Evolutionary conservation across 2,888 invertebrate species (phyloP), one percentile per base, ranked within the genome.

Genomic region (Pseudoips prasinana): DNA sequence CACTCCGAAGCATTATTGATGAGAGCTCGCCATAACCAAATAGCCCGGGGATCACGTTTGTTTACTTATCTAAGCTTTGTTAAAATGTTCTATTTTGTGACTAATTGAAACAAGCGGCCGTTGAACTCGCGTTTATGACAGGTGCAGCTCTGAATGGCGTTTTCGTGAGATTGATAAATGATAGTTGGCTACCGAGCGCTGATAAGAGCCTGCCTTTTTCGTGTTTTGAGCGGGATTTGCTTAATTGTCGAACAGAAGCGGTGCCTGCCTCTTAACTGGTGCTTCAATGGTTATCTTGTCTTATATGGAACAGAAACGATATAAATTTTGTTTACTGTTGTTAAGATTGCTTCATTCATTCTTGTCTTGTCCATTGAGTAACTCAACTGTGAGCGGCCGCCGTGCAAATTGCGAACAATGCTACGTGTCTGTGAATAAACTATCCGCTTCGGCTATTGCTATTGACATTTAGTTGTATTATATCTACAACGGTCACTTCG

Each of bases 181-280:
- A 88, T 86, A 73, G 68, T 61, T 42, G 64, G 79, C 82, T 81
- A 78, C 81, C 57, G 79, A 65, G 62, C 37, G 36, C 51, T 49
- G 86, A 85, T 85, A 85, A 78, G 72, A 64, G 55, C 63, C 51
- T 55, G 52, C 60, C 59, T 63, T 58, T 62, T 57, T 48, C 64
- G 61, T 70, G 70, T 57, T 61, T 51, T 40, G 63, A 60, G 54
- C 63, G 51, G 55, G 58, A 55, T 62, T 61, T 73, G 66, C 72
- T 75, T 84, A 84, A 85, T 86, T 82, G 81, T 75, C 49, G 71
- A 80, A 86, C 87, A 81, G 87, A 78, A 88, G 87, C 83, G 71
- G 68, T 38, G 61, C 55, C 63, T 64, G 68, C 64, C 47, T 63
- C 67, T 69, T 80, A 80, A 81, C 71, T 64, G 65, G 73, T 55